Evolutionary conservation across 1,140 invertebrate genomes (phyloP).

Genomic region (Drosophila parabipectinata): DNA sequence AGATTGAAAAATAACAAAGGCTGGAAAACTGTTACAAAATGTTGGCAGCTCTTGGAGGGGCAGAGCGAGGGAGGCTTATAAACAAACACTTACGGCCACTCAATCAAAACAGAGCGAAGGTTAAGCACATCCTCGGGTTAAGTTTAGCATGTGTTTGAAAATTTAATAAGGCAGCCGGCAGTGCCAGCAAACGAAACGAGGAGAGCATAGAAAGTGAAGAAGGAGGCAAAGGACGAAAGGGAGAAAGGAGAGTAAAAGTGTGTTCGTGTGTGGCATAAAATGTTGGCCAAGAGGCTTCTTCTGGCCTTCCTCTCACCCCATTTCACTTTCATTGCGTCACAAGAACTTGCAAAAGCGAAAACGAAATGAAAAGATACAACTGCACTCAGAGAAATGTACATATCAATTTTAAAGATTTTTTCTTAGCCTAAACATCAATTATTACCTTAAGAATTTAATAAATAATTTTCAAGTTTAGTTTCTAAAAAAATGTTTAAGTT

Average conservation of each 20-base stretch:
- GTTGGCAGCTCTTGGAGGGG: not conserved
- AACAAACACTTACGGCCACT: constrained; percentile 76
- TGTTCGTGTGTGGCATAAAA: constrained; percentile 55
- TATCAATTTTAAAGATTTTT: not conserved
- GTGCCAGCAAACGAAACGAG: constrained; percentile 14
- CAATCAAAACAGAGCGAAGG: constrained; percentile 80
- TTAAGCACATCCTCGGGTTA: constrained; percentile 79
- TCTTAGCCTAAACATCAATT: not conserved
- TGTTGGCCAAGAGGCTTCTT: constrained; percentile 44
- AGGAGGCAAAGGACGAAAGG: not conserved
- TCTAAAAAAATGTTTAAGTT: not conserved
- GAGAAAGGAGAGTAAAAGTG: constrained; percentile 34
- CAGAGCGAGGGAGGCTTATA: constrained; percentile 45
- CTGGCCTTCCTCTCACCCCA: constrained; percentile 11
- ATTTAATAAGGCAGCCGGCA: constrained; percentile 70
- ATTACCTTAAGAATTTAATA: not conserved
- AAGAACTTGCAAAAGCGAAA: constrained; percentile 39
- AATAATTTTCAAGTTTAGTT: too few relatives aligned
- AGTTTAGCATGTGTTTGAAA: constrained; percentile 82
- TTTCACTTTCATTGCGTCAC: constrained; percentile 58
- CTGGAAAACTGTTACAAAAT: constrained; percentile 19
- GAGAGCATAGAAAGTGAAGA: not conserved
- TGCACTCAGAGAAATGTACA: not conserved
- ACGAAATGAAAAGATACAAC: constrained; percentile 21
- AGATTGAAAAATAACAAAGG: constrained; percentile 29